phyloP scores from a whole-genome alignment of 23 tunicate species.

The Botrylloides violaceus region DNA sequence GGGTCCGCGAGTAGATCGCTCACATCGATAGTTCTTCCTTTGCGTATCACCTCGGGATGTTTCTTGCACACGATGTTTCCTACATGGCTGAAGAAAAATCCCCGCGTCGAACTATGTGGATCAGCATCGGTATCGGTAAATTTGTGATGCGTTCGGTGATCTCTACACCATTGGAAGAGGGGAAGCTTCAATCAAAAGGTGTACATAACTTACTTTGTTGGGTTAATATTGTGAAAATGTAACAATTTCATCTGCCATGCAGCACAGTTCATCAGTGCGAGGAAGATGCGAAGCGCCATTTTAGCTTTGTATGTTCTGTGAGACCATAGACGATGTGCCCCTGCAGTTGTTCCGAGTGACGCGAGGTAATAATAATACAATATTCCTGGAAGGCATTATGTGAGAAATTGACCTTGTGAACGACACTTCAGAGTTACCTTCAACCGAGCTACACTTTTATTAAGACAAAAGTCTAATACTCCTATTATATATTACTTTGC shows the following conservation, averaged over 20 bases:
- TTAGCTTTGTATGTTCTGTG: slow-evolving; percentile 24
- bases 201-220: neutral
- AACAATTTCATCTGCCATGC: slow-evolving; percentile 6
- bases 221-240: neutral
- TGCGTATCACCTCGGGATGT: slow-evolving; percentile 14
- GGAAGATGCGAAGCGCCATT: slow-evolving; percentile 3
- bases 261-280: neutral
- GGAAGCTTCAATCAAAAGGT: slow-evolving; percentile 5
- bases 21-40: neutral
- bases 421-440: too few species aligned
- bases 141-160: slow-evolving; percentile 31
- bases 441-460: too few species aligned
- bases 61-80: slow-evolving; percentile 4
- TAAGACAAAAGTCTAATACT: too few species aligned
- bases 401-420: too few species aligned
- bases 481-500: too few species aligned
- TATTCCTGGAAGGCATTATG: too few species aligned
- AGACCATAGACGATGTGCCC: slow-evolving; percentile 26
- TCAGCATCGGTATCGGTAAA: slow-evolving; percentile 19
- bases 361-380: too few species aligned
- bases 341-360: slow-evolving; percentile 20
- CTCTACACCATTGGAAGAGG: slow-evolving; percentile 10
- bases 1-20: slow-evolving; percentile 4
- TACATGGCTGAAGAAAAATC: slow-evolving; percentile 19
- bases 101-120: slow-evolving; percentile 11